Evolutionary conservation across 2,888 invertebrate genomes (phyloP), one percentile per base, ranked within the genome.

Genomic region (Caenorhabditis sp.): DNA sequence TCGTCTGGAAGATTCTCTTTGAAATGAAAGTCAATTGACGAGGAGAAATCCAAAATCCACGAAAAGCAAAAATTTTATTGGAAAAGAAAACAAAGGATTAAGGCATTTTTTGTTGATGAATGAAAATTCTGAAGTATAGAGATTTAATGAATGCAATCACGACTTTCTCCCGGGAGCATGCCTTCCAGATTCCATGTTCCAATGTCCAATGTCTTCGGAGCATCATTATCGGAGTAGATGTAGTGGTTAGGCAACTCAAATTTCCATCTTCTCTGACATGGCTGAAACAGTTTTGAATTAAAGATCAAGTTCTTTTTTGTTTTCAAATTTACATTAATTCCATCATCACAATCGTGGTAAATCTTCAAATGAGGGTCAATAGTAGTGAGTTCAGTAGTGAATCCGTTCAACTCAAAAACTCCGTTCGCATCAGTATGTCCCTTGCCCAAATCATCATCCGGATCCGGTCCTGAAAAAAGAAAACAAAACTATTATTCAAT

Each of bases 241-340:
- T 92, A 91, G 26, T 87, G 81, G 72, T 90, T 91, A n/a, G 91
- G 92, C 62, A 91, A 56, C 68, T 90, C 91, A 58, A 91, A 91
- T 79, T 90, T 90, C 91, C 91, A 91, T 8, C 91, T 85, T 26
- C 91, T 87, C 67, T 92, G 90, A 68, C 91, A 91, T 3, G 90
- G 91, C 89, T 90, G 60, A 65, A 89, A 83, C 32, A 50, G n/a
- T 35, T 18, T n/a, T n/a, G n/a, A n/a, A n/a, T n/a, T n/a, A n/a
- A n/a, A n/a, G n/a, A n/a, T n/a, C n/a, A n/a, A 18, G 55, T 13
- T 15, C 53, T 69, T 44, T 13, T 35, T 37, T 20, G 22, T 28
- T 11, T n/a, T 22, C 22, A 8, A n/a, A 60, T 85, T 74, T 37
- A 89, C 89, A 68, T 83, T 87, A 20, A 89, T 71, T n/a, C 89